Percentiles rank a stretch among this genome's conserved stretches.
Conservation (phyloP, 1,140 invertebrate species). For the Coenobita brevimanus region DNA sequence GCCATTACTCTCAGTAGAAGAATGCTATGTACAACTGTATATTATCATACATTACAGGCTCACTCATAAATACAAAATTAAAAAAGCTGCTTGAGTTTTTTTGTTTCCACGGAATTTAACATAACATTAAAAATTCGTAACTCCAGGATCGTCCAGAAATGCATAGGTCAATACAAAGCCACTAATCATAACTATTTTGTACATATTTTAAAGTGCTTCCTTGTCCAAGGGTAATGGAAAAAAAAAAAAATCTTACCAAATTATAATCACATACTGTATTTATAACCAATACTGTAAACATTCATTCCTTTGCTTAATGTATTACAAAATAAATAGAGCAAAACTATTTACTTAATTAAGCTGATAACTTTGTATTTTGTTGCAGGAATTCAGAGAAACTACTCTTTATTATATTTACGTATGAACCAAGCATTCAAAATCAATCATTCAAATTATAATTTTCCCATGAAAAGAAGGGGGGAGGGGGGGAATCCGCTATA, state of each 20-base stretch:
- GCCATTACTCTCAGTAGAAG: slow-evolving; percentile 61
- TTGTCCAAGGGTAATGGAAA: too few relatives aligned
- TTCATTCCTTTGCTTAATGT: slow-evolving; percentile 34
- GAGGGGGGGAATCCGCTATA: too few relatives aligned
- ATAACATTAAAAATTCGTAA: too few relatives aligned
- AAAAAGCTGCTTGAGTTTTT: too few relatives aligned
- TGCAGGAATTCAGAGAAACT: slow-evolving; percentile 44
- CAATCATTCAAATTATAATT: slow-evolving; percentile 43
- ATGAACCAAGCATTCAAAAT: slow-evolving; percentile 46
- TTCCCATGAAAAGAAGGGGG: slow-evolving; percentile 15
- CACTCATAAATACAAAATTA: slow-evolving; percentile 53
- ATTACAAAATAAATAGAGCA: slow-evolving; percentile 55
- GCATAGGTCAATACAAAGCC: too few relatives aligned
- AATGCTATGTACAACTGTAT: slow-evolving; percentile 60
- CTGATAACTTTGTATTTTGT: slow-evolving; percentile 24
- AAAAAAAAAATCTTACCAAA: too few relatives aligned
- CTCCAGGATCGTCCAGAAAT: too few relatives aligned
- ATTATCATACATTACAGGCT: slow-evolving; percentile 46
- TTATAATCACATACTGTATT: too few relatives aligned
- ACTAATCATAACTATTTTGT: too few relatives aligned
- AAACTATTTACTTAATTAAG: slow-evolving; percentile 42
- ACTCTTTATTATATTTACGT: slow-evolving; percentile 35
- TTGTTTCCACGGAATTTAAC: too few relatives aligned
- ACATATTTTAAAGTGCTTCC: too few relatives aligned
- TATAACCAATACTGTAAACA: too few relatives aligned